Evolutionary conservation across 1,140 invertebrate genomes (phyloP).

Genomic region (Ptiloglossa arizonensis): DNA sequence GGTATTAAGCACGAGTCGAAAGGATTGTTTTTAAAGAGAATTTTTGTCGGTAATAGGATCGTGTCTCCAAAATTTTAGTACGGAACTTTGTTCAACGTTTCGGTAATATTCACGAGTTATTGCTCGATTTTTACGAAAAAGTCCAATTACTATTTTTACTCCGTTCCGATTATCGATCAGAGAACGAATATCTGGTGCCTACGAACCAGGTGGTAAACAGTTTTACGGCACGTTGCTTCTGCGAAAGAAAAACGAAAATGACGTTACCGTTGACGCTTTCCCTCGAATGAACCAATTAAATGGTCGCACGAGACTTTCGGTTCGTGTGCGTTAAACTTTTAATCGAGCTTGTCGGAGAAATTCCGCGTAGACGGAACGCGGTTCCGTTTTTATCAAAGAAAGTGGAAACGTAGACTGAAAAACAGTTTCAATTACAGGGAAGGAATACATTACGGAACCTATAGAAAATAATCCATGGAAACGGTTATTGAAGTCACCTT

Average conservation of each 20-base stretch:
- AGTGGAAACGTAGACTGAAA: too few relatives aligned
- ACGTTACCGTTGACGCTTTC: not conserved
- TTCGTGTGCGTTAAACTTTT: not conserved
- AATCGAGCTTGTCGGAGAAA: not conserved
- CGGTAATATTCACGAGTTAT: too few relatives aligned
- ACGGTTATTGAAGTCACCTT: too few relatives aligned
- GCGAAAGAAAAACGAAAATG: not conserved
- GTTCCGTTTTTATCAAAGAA: not conserved
- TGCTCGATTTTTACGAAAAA: too few relatives aligned
- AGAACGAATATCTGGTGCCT: not conserved
- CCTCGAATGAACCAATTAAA: not conserved
- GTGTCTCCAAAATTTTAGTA: too few relatives aligned
- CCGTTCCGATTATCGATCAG: not conserved
- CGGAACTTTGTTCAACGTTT: too few relatives aligned
- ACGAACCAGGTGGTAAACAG: not conserved
- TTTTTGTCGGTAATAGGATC: too few relatives aligned
- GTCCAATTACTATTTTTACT: not conserved
- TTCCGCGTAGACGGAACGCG: not conserved
- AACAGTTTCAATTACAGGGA: too few relatives aligned
- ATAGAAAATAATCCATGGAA: too few relatives aligned
- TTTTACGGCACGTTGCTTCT: not conserved
- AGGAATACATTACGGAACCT: too few relatives aligned
- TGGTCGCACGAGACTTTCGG: not conserved
- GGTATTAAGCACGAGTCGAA: too few relatives aligned
- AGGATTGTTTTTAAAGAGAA: too few relatives aligned